Percentiles rank a stretch among this genome's conserved stretches.
Conservation (phyloP, 2,797 vertebrate species). For the Smutsia temminckii region DNA sequence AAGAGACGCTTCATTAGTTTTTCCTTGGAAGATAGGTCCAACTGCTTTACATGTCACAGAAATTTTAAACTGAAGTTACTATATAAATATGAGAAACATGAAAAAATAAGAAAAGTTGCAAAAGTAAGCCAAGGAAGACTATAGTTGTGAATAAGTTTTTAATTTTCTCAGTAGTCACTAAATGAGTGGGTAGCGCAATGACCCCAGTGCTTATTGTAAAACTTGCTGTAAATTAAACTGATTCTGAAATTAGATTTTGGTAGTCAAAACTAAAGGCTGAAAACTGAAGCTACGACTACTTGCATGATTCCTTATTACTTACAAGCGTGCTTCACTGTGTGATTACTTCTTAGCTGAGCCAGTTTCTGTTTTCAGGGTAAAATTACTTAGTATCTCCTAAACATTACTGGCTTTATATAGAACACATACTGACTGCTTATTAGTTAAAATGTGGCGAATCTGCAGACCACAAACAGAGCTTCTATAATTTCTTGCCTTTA, state of each 20-base stretch:
- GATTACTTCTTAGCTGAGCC: background rate
- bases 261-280: background rate
- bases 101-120: background rate
- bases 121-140: conserved; percentile 4
- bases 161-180: background rate
- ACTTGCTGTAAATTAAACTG: background rate
- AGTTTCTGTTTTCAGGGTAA: conserved; percentile 15
- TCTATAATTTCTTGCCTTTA: background rate
- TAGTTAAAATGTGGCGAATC: background rate
- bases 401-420: background rate
- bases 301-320: background rate
- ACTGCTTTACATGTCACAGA: background rate
- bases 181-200: background rate
- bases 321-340: background rate
- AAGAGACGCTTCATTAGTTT: conserved; percentile 25
- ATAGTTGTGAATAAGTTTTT: background rate
- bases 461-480: background rate
- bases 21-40: background rate
- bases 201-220: background rate
- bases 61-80: conserved; percentile 27
- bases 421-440: background rate
- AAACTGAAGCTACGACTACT: background rate
- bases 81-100: conserved; percentile 9
- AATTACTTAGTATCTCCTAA: background rate
- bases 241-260: conserved; percentile 35